Evolutionary conservation across 1,140 invertebrate species (phyloP), one percentile per base, ranked within the genome.

Genomic region (Adoxophyes honmai): DNA sequence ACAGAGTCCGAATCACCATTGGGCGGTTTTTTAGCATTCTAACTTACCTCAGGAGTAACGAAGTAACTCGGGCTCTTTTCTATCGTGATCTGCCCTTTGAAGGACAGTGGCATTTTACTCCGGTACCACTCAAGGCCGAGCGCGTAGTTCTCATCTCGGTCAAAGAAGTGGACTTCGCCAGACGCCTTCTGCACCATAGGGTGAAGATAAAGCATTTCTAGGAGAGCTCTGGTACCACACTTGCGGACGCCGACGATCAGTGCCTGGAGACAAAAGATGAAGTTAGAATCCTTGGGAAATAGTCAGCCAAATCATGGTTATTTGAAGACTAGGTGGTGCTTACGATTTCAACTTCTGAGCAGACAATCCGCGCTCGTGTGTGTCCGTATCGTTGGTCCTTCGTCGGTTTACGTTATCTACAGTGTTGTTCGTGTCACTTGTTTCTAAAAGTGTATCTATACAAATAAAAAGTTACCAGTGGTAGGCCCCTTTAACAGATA

Each of bases 1-100:
- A n/a, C n/a, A n/a, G n/a, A n/a, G n/a, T n/a, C n/a, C n/a, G n/a
- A n/a, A n/a, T n/a, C n/a, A n/a, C n/a, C n/a, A n/a, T n/a, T n/a
- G n/a, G n/a, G n/a, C n/a, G n/a, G n/a, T n/a, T n/a, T n/a, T n/a
- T n/a, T n/a, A n/a, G n/a, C 34, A 48, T 56, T 18, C 11, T 35
- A 37, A 81, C 89, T 91, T 86, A 97, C 98, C 91, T 98, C 96
- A 11, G 96, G 96, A 10, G 97, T 98, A 52, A 99, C 96, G 89
- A 99, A 99, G 89, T 99, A 99, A 70, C 96, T 98, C 0, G 98
- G 98, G 62, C 96, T 98, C 86, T 99, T 99, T 88, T 99, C 98
- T 70, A 99, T 97, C 10, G 97, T 98, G 61, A 99, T 94, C 88
- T 98, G 97, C 15, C 94, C 94, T 56, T 92, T 92, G 79, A 95